Base-by-base conservation (phyloP, 1,140 invertebrate genomes). In the Heliothis subflexa region DNA sequence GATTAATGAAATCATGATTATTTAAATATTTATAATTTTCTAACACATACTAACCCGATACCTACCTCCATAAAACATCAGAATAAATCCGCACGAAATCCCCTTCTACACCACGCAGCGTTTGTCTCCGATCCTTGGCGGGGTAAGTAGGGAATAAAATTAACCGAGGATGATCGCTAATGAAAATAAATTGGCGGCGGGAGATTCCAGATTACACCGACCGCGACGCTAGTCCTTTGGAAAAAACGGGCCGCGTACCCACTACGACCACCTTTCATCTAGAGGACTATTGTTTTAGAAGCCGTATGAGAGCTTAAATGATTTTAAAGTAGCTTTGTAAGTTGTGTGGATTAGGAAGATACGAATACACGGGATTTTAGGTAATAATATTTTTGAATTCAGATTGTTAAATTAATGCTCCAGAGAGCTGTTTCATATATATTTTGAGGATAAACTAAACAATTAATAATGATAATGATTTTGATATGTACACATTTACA, bases 121-220 rank as follows among this genome's bases (percentile, higher is more conserved):
- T 52, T 84, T 83, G 86, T 88, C 86, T 83, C 86, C 88, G 86
- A 91, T 93, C 89, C 84, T 89, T 83, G 78, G 70, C 84, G 82
- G 92, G 88, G 93, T 93, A 94, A 94, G 90, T 93, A 92, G 93
- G 92, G 91, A 94, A 95, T 95, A 95, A 95, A 95, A 95, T 95
- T 95, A 95, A 94, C 94, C 89, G 93, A 93, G 94, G 94, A 95
- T 95, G 93, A 95, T 95, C 94, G 92, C 94, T 95, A 95, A 95
- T 95, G 94, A 95, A 95, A 95, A 95, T 95, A 95, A 95, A 95
- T 95, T 95, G 94, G 90, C 89, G 87, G 90, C 90, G 90, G 94
- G 92, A 94, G 94, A 95, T 94, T 94, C 92, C 92, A 93, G 94
- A 95, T 95, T 95, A 94, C 90, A 90, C 88, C 88, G 87, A 82